A percentile compares a stretch with the other conserved stretches of the same genome.
Evolutionary conservation across 2,113 vertebrate species (phyloP).

Genomic region (Bubo scandiacus): DNA sequence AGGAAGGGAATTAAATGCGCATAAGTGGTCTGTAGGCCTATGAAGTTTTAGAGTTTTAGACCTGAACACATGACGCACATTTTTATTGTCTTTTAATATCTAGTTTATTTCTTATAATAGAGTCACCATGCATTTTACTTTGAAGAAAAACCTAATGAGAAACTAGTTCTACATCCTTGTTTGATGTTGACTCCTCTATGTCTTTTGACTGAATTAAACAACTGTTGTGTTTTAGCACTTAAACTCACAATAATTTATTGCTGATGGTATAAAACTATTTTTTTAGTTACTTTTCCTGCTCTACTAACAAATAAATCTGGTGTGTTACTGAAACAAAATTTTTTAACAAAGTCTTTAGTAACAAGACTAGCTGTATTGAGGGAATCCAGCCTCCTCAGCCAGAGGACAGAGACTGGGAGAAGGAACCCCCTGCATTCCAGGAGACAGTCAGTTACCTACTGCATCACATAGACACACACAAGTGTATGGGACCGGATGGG

Average conservation of each 20-base stretch:
- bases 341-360: not conserved
- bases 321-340: not conserved
- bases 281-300: not conserved
- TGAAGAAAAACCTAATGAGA: not conserved
- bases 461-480: too few relatives aligned
- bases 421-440: too few relatives aligned
- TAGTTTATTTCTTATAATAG: not conserved
- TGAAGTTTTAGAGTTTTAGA: not conserved
- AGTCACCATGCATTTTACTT: not conserved
- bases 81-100: not conserved
- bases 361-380: too few relatives aligned
- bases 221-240: not conserved
- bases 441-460: too few relatives aligned
- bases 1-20: not conserved
- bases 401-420: too few relatives aligned
- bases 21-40: not conserved
- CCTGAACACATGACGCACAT: not conserved
- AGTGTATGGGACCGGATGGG: too few relatives aligned
- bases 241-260: not conserved
- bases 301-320: not conserved
- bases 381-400: too few relatives aligned
- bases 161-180: not conserved
- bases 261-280: not conserved
- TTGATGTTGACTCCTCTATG: not conserved
- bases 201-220: not conserved